These are phyloP conservation scores for Poeciliopsis prolifica DNA, from an alignment of 2,113 vertebrate species.

Conservation along the genomic window DNA sequence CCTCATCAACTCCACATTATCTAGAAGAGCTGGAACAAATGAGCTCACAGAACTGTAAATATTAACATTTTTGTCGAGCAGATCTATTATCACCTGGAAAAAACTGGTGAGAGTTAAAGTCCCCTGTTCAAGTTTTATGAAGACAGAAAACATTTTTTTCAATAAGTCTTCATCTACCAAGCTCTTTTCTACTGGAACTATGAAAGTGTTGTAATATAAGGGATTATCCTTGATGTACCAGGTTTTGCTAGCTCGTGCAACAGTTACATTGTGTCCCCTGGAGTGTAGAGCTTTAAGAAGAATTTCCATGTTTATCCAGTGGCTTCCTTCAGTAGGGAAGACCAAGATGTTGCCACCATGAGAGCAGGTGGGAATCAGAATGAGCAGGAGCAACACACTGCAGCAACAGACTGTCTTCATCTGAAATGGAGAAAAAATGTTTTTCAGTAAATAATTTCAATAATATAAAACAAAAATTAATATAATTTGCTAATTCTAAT, in stretches of 20 bases:
- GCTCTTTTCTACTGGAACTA: constrained; percentile 39
- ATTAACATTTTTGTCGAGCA: neutral
- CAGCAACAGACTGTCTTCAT: constrained; percentile 37
- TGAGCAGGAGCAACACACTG: constrained; percentile 44
- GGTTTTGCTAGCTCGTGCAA: constrained; percentile 50
- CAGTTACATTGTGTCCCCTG: constrained; percentile 63
- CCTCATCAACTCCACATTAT: constrained; percentile 42
- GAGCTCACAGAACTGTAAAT: neutral
- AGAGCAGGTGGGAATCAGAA: constrained; percentile 25
- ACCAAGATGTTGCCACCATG: constrained; percentile 69
- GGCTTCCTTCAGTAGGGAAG: constrained; percentile 68
- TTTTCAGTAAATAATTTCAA: neutral
- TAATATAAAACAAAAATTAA: neutral
- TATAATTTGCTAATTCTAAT: neutral
- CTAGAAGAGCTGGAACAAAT: constrained; percentile 33
- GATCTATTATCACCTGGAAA: constrained; percentile 11
- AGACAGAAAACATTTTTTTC: accelerated
- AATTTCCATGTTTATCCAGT: constrained; percentile 76
- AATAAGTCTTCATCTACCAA: constrained; percentile 14
- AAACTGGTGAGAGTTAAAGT: constrained; percentile 4
- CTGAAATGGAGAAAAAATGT: constrained; percentile 32
- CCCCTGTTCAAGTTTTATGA: constrained; percentile 28
- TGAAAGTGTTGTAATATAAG: constrained; percentile 39
- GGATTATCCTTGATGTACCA: constrained; percentile 63
- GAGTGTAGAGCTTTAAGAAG: constrained; percentile 59